phyloP scores from a whole-genome alignment of 2,888 invertebrate genomes.

The Dynastes tityus region DNA sequence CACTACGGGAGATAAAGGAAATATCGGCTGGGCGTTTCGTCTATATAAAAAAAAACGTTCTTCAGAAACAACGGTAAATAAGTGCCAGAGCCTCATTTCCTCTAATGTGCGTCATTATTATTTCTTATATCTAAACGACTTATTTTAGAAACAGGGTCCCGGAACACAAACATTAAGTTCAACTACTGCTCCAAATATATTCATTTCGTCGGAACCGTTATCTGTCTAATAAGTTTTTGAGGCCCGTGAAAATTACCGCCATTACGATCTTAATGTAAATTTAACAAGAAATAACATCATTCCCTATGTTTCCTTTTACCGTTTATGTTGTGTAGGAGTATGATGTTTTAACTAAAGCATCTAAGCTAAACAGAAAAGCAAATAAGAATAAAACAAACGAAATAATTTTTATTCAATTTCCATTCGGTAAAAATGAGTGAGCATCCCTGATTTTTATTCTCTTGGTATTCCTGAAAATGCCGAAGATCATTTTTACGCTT shows the following conservation, averaged over 20 bases:
- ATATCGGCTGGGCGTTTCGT: slow-evolving; percentile 33
- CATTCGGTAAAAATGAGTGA: too few relatives aligned
- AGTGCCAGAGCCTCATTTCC: slow-evolving; percentile 45
- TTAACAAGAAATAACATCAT: slow-evolving; percentile 3
- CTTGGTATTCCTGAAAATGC: too few relatives aligned
- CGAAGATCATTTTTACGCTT: too few relatives aligned
- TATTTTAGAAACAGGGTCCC: slow-evolving; percentile 34
- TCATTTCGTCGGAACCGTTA: slow-evolving; percentile 26
- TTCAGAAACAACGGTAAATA: slow-evolving; percentile 43
- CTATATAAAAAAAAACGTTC: slow-evolving; percentile 30
- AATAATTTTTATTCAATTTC: too few relatives aligned
- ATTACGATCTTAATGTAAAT: slow-evolving; percentile 19
- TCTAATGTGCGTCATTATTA: slow-evolving; percentile 48
- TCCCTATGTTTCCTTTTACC: not conserved
- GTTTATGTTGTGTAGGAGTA: not conserved
- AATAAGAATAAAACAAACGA: too few relatives aligned
- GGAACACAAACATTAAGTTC: slow-evolving; percentile 35
- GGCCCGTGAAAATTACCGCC: slow-evolving; percentile 6
- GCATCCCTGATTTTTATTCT: too few relatives aligned
- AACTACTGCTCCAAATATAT: slow-evolving; percentile 40
- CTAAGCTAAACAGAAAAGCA: too few relatives aligned
- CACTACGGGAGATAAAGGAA: slow-evolving; percentile 41
- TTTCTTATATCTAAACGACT: slow-evolving; percentile 46
- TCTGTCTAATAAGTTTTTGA: slow-evolving; percentile 34
- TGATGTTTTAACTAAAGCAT: too few relatives aligned